Base-by-base conservation (phyloP, 2,888 invertebrate genomes). In the Tyria jacobaeae region DNA sequence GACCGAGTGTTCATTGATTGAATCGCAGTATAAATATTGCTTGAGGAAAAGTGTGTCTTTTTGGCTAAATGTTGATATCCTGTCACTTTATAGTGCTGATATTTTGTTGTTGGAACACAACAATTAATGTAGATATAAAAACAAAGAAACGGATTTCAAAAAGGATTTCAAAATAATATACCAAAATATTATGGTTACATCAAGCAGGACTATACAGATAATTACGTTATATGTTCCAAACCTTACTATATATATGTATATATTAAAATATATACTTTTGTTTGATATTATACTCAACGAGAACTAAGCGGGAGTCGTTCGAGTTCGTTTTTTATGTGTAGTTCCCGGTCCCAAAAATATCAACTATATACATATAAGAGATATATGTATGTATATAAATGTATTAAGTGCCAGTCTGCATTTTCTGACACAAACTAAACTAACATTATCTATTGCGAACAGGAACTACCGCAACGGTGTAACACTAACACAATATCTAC, bases 1-100 rank as follows among this genome's bases (percentile, higher is more conserved):
- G 64, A 75, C 65, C 57, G 66, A 61, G 53, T 71, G 57, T 60
- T 68, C 72, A 78, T 68, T 73, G 73, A 62, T 65, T 64, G 48
- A 49, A 59, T 53, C 57, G 35, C 21, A 50, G 62, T 21, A 49
- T 49, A 62, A 64, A 56, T 62, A 56, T 27, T 15, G 35, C 7
- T 41, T 24, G n/a, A 51, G 27, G 35, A 55, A 44, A 44, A 54
- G 35, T 17, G 41, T 41, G 15, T 12, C 27, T 50, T 15, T 41
- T 25, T 48, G 27, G 15, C 24, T 4, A 48, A 48, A 4, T 3
- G 2, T 27, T 34, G 37, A 39, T 34, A 1, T 21, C 21, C 21
- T 21, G 12, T 44, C 17, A 3, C 39, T 41, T 17, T 5, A 17
- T 17, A 17, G n/a, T 37, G 12, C 37, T 25, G 27, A 9, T 55